A percentile compares a stretch with the other conserved stretches of the same genome.
phyloP scores from a whole-genome alignment of 2,888 invertebrate genomes.

The Stenoptilia bipunctidactyla region DNA sequence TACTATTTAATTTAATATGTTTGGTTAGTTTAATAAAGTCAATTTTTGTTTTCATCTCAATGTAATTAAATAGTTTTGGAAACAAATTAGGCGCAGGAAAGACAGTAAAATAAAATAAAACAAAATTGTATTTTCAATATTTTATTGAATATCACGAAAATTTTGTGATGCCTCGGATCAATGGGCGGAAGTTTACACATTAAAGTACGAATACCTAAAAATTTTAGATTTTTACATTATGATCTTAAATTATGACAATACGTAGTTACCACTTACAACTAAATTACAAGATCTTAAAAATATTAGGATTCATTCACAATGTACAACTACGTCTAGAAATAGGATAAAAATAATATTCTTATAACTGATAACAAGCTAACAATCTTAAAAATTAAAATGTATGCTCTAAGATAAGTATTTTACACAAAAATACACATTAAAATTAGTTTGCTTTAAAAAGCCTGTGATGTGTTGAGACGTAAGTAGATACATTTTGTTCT shows the following conservation, averaged over 20 bases:
- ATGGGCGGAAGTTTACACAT: neutral
- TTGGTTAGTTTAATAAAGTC: too few relatives aligned
- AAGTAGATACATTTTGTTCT: too few relatives aligned
- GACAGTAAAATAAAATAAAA: constrained; percentile 4
- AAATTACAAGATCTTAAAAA: constrained; percentile 39
- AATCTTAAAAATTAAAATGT: neutral
- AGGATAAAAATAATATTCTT: neutral
- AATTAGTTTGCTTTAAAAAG: too few relatives aligned
- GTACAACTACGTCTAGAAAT: constrained; percentile 34
- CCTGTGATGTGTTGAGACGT: too few relatives aligned
- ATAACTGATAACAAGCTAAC: neutral
- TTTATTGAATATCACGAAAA: constrained; percentile 18
- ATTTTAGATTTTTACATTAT: constrained; percentile 10
- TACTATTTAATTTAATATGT: too few relatives aligned
- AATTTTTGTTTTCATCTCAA: too few relatives aligned
- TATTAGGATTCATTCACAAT: constrained; percentile 62
- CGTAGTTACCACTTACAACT: constrained; percentile 20
- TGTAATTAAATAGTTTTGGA: too few relatives aligned
- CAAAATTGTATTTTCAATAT: constrained; percentile 15
- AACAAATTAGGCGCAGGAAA: too few relatives aligned
- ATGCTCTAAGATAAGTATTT: too few relatives aligned
- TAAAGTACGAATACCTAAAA: neutral
- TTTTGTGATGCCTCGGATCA: constrained; percentile 31
- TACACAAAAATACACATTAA: too few relatives aligned
- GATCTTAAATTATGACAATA: constrained; percentile 28